A percentile compares a stretch with the other conserved stretches of the same genome.
Conservation (phyloP, 2,797 vertebrate species). For the Perodicticus potto region DNA sequence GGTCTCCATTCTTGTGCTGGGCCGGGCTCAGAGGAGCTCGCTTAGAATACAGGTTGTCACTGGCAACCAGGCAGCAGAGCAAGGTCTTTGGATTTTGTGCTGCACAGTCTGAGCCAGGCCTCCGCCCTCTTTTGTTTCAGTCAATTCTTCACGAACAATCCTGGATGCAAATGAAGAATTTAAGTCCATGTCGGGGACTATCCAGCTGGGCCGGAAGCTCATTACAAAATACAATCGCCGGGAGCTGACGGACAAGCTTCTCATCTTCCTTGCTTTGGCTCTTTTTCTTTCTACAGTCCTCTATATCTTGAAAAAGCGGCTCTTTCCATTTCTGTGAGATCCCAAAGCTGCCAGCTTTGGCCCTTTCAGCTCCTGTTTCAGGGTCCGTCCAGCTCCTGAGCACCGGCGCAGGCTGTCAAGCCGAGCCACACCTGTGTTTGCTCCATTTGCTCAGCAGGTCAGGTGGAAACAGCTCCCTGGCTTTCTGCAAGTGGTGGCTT, state of each 20-base stretch:
- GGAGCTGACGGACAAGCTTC: conserved; percentile 97
- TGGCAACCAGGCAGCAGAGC: background rate
- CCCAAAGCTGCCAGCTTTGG: background rate
- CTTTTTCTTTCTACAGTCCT: conserved; percentile 97
- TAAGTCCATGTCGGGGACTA: conserved; percentile 98
- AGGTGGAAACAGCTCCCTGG: background rate
- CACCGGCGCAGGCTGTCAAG: background rate
- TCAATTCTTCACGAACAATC: conserved; percentile 95
- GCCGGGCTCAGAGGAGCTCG: background rate
- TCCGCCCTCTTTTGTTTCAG: conserved; percentile 81
- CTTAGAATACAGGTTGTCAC: rapidly evolving
- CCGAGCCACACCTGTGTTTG: background rate
- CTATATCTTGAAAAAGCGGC: conserved; percentile 98
- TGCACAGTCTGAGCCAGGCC: background rate
- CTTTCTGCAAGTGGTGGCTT: background rate
- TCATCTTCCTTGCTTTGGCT: conserved; percentile 96
- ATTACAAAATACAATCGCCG: conserved; percentile 98
- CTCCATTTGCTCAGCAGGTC: background rate
- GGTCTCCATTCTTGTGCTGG: background rate
- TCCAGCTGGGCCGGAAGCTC: conserved; percentile 96
- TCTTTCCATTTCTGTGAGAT: conserved; percentile 94
- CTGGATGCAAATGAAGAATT: conserved; percentile 98
- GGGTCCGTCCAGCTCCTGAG: background rate
- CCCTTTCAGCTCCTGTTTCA: background rate
- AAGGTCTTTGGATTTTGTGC: background rate